Evolutionary conservation across 2,888 invertebrate genomes (phyloP).

Genomic region (Macrophya alboannulata): DNA sequence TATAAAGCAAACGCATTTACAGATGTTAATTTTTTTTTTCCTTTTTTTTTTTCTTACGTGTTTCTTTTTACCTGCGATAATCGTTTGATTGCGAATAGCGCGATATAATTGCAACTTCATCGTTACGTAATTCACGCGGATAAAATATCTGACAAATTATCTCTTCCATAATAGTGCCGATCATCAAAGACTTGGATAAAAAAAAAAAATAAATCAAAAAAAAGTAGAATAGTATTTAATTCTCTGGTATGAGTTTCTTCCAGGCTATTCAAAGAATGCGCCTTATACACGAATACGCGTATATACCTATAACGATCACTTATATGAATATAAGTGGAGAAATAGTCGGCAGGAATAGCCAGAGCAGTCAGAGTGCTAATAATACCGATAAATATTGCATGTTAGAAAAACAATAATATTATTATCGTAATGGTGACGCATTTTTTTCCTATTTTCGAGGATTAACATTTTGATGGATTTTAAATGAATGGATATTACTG

Average conservation of each 20-base stretch:
- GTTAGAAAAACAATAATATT: not conserved
- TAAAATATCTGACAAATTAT: not conserved
- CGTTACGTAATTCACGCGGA: constrained; percentile 9
- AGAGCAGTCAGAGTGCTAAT: not conserved
- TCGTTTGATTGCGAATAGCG: not conserved
- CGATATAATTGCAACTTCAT: not conserved
- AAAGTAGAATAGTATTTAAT: not conserved
- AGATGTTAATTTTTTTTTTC: not conserved
- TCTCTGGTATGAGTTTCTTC: not conserved
- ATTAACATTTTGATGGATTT: not conserved
- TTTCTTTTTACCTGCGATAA: not conserved
- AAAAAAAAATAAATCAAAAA: not conserved
- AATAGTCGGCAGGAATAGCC: constrained; percentile 8
- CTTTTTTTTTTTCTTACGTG: not conserved
- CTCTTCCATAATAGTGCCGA: not conserved
- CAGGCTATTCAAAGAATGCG: not conserved
- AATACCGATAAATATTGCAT: not conserved
- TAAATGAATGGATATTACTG: too few species aligned
- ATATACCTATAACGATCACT: not conserved
- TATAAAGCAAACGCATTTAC: not conserved
- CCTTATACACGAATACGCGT: not conserved
- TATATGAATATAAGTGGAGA: not conserved
- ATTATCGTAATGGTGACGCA: not conserved
- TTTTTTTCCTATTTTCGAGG: not conserved
- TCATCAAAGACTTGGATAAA: not conserved